Percentiles rank a stretch among this genome's conserved stretches.
phyloP scores from a whole-genome alignment of 53 echinoderm and acorn worm genomes.

The Patiria pectinifera region DNA sequence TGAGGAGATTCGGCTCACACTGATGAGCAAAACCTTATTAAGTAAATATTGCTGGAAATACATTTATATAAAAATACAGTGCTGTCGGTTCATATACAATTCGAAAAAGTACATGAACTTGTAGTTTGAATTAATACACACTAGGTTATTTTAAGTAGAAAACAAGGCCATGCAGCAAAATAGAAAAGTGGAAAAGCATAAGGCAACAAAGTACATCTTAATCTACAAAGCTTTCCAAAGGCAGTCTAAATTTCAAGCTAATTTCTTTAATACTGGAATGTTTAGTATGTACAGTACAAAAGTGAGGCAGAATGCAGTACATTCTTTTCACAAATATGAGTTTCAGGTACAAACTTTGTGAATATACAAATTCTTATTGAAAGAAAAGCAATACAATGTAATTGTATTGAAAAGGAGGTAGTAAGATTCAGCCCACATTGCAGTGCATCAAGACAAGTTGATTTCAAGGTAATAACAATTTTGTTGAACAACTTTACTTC shows the following conservation, averaged over 20 bases:
- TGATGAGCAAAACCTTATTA: too few relatives aligned
- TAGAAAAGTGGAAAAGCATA: not conserved
- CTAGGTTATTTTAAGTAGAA: not conserved
- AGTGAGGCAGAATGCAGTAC: constrained; percentile 8
- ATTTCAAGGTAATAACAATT: too few relatives aligned
- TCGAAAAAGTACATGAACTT: too few relatives aligned
- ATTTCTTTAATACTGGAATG: constrained; percentile 30
- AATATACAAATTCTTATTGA: not conserved
- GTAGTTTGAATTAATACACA: too few relatives aligned
- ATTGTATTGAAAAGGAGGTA: too few relatives aligned
- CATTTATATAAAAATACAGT: too few relatives aligned
- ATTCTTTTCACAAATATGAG: constrained; percentile 9
- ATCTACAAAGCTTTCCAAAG: not conserved
- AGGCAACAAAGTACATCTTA: not conserved
- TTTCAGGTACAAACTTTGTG: not conserved
- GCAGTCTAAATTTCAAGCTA: constrained; percentile 19
- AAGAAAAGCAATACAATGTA: not conserved
- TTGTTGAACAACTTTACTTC: too few relatives aligned
- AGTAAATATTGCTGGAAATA: too few relatives aligned
- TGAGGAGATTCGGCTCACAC: too few relatives aligned
- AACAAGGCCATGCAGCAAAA: not conserved
- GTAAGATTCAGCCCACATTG: too few relatives aligned
- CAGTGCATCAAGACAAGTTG: too few relatives aligned
- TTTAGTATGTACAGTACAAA: constrained; percentile 39
- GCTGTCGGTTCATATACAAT: too few relatives aligned